These are phyloP conservation scores for Pogonophryne albipinna DNA, from an alignment of 2,797 vertebrate species.

Conservation along the genomic window DNA sequence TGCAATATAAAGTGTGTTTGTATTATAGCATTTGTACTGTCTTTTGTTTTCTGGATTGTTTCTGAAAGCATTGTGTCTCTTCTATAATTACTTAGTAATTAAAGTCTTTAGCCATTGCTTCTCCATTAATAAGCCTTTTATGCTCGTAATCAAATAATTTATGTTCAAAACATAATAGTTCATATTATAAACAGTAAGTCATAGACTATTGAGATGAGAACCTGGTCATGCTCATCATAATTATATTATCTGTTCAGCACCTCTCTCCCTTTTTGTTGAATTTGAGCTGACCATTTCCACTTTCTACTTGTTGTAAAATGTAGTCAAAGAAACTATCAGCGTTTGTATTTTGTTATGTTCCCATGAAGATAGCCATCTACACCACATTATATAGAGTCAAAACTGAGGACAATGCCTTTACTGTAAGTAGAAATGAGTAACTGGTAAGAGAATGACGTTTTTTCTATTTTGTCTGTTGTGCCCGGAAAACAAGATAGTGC, in stretches of 20 bases:
- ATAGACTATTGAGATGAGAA: not conserved
- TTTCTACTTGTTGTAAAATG: conserved; percentile 4
- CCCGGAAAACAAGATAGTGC: not conserved
- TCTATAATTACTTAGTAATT: conserved; percentile 39
- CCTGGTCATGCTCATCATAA: not conserved
- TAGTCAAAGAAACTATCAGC: not conserved
- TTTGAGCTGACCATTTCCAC: conserved; percentile 1
- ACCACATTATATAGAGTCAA: not conserved
- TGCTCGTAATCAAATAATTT: conserved; percentile 10
- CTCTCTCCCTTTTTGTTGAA: not conserved
- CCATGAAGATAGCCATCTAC: not conserved
- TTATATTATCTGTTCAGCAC: not conserved
- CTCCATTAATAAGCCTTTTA: conserved; percentile 46
- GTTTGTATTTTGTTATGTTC: not conserved
- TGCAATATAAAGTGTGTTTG: conserved; percentile 5
- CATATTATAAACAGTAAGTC: conserved; percentile 4
- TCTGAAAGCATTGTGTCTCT: conserved; percentile 32
- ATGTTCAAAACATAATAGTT: conserved; percentile 35
- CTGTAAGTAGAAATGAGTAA: not conserved
- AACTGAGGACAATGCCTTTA: not conserved
- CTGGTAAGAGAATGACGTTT: not conserved
- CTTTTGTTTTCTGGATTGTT: conserved; percentile 34
- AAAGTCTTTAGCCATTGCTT: conserved; percentile 28
- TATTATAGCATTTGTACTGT: conserved; percentile 32
- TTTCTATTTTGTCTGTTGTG: not conserved